These are phyloP conservation scores for Alviniconcha marisindica DNA, from an alignment of 1,140 invertebrate genomes.

Conservation along the genomic window DNA sequence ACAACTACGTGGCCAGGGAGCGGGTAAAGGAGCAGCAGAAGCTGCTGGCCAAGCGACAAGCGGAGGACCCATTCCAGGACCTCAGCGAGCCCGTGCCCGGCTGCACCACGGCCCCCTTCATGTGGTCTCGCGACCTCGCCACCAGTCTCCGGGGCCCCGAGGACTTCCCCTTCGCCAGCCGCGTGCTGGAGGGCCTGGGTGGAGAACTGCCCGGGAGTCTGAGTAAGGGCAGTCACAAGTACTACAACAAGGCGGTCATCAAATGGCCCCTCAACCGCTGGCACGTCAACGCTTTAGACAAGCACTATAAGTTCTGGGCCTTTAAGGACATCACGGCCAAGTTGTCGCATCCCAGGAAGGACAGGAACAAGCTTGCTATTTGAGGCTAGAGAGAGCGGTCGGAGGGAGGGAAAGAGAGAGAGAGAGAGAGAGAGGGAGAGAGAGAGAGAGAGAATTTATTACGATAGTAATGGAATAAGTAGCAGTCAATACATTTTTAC, in stretches of 20 bases:
- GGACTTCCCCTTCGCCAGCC: neutral
- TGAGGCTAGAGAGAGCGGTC: neutral
- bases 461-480: too few relatives aligned
- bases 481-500: too few relatives aligned
- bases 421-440: too few relatives aligned
- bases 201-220: neutral
- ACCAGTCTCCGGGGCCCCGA: neutral
- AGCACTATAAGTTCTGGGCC: neutral
- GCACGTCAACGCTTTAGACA: neutral
- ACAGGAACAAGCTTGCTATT: neutral
- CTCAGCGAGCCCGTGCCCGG: neutral
- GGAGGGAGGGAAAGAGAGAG: too few relatives aligned
- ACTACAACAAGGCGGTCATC: slow-evolving; percentile 4
- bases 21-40: neutral
- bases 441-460: too few relatives aligned
- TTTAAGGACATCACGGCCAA: neutral
- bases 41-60: neutral
- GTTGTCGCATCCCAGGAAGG: neutral
- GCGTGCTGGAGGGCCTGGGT: neutral
- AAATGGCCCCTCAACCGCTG: neutral
- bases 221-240: slow-evolving; percentile 3
- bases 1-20: neutral
- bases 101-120: neutral
- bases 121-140: neutral
- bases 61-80: neutral